A percentile compares a stretch with the other conserved stretches of the same genome.
Evolutionary conservation across 2,888 invertebrate species (phyloP).

Genomic region (Amblyteles armatorius): DNA sequence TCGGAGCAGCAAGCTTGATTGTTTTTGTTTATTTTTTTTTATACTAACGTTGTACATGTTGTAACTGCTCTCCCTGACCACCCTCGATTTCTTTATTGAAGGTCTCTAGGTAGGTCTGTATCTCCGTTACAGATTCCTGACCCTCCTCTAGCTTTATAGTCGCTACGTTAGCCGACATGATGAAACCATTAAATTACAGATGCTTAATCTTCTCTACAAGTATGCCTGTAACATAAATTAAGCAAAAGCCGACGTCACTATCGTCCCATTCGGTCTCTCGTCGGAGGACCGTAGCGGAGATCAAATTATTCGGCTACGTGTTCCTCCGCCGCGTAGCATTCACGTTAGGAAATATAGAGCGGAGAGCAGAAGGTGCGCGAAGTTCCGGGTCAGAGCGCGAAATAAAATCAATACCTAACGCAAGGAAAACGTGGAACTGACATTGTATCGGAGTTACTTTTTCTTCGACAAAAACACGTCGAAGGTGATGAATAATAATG

Average conservation of each 20-base stretch:
- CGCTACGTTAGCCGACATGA: conserved; percentile 82
- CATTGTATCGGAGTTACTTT: neutral
- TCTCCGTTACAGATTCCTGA: conserved; percentile 88
- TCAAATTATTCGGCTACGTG: neutral
- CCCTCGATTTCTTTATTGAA: conserved; percentile 93
- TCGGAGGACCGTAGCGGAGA: neutral
- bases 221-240: conserved; percentile 56
- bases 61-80: conserved; percentile 84
- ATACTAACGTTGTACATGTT: conserved; percentile 82
- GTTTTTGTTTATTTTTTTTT: neutral
- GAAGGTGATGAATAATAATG: neutral
- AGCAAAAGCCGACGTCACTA: neutral
- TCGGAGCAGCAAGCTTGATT: neutral
- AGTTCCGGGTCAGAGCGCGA: neutral
- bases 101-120: conserved; percentile 92
- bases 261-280: neutral
- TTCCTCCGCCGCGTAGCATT: neutral
- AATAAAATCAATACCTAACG: conserved; percentile 1
- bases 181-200: conserved; percentile 72
- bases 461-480: neutral
- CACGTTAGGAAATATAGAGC: neutral
- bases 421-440: conserved; percentile 4
- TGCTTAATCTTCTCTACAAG: conserved; percentile 2
- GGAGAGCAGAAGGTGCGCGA: neutral
- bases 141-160: conserved; percentile 82